A percentile compares a stretch with the other conserved stretches of the same genome.
Conservation (phyloP, 2,113 vertebrate genomes). For the Glaucomys volans region DNA sequence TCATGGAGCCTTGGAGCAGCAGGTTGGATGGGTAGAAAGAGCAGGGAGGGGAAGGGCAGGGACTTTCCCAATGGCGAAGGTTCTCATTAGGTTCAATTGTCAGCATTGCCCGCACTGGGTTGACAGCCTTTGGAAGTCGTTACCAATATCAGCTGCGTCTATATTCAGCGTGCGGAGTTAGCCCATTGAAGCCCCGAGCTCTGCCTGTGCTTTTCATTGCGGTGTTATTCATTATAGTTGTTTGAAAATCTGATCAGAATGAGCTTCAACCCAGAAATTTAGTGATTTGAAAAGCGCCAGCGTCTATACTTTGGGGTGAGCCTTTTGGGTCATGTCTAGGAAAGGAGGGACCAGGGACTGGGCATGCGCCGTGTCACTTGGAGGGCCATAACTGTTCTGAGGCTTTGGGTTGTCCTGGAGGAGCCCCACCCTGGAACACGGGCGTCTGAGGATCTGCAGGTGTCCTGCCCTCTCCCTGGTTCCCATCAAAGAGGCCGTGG, state of each 20-base stretch:
- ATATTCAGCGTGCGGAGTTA: neutral
- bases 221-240: slow-evolving; percentile 46
- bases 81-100: slow-evolving; percentile 55
- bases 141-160: slow-evolving; percentile 35
- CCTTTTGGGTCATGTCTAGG: neutral
- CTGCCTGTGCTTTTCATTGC: neutral
- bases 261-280: slow-evolving; percentile 46
- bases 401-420: neutral
- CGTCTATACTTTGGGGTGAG: accelerated
- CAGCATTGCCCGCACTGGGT: slow-evolving; percentile 35
- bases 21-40: neutral
- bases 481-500: neutral
- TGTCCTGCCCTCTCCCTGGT: neutral
- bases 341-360: accelerated
- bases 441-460: slow-evolving; percentile 34
- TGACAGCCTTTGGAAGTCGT: neutral
- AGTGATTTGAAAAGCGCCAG: neutral
- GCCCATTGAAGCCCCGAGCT: neutral
- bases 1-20: neutral
- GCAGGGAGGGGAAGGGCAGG: neutral
- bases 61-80: slow-evolving; percentile 33
- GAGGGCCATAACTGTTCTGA: accelerated
- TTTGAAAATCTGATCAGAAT: slow-evolving; percentile 76
- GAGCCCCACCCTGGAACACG: neutral
- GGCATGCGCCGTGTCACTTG: accelerated